Evolutionary conservation across 2,113 vertebrate species (phyloP), one percentile per base, ranked within the genome.

Genomic region (Toxotes chatareus): DNA sequence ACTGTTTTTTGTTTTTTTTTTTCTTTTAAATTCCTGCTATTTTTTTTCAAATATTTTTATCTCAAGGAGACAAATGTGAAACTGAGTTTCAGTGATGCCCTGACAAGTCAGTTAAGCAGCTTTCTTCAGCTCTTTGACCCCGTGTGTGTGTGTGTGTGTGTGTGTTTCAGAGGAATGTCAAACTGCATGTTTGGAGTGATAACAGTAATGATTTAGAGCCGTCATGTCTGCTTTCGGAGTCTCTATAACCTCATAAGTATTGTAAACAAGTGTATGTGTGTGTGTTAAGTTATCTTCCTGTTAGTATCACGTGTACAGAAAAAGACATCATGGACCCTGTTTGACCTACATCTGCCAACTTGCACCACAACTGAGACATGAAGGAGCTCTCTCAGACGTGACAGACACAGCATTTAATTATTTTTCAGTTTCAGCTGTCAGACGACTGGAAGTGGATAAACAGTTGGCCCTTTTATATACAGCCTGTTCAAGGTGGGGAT

Each of bases 261-360:
- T 49, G 47, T 19, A 49, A 17, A 44, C 42, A 44, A 49, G 17
- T 21, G 49, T 51, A 7, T 66, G 67, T 61, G 32, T 56, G 17
- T 65, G 42, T 74, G 16, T 27, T n/a, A 23, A 56, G 3, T 16
- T 32, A 38, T 51, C 27, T 31, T 47, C 32, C 32, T 42, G 27
- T 64, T 13, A 38, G 36, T 31, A 12, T 57, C 68, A 51, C 56
- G 68, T 62, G 55, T 47, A 62, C 47, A 73, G 31, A 81, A 67
- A 78, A 42, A 70, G 42, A 67, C 55, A 75, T 40, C 40, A 27
- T n/a, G 53, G 47, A 59, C 80, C 11, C 63, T 21, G 19, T 70
- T 59, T 73, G 91, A 90, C 90, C 88, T 86, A 85, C 73, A 88
- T 91, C 66, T 91, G 86, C 42, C 84, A 71, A 44, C 81, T 61